These are phyloP conservation scores for Cariama cristata DNA, from an alignment of 2,113 vertebrate genomes.

Conservation along the genomic window DNA sequence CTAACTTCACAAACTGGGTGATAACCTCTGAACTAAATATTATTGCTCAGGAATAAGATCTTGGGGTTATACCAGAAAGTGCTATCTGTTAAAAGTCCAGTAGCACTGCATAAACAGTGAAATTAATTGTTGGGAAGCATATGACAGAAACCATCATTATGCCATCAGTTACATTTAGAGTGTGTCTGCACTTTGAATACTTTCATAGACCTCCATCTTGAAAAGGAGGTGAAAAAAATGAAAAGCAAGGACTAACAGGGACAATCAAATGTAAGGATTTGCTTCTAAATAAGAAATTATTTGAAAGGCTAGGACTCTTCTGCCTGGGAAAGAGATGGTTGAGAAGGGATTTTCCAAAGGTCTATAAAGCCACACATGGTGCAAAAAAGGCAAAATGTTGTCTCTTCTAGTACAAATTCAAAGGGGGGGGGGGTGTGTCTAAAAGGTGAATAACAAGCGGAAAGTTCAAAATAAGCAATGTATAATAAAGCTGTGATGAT, in stretches of 20 bases:
- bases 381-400: background rate
- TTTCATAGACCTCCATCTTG: background rate
- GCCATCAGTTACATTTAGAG: background rate
- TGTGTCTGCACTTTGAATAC: background rate
- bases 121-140: background rate
- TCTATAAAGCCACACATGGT: background rate
- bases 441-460: background rate
- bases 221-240: background rate
- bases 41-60: background rate
- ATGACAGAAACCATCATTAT: background rate
- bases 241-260: background rate
- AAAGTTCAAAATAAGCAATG: background rate
- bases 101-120: background rate
- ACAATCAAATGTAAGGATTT: background rate
- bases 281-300: background rate
- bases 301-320: background rate
- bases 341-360: background rate
- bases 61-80: background rate
- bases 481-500: background rate
- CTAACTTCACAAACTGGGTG: background rate
- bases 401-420: background rate
- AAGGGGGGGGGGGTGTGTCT: background rate
- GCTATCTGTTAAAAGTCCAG: background rate
- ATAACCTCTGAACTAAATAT: background rate
- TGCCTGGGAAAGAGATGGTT: background rate